These are phyloP conservation scores for Caenorhabditis angaria DNA, from an alignment of 2,888 invertebrate genomes.

Conservation along the genomic window DNA sequence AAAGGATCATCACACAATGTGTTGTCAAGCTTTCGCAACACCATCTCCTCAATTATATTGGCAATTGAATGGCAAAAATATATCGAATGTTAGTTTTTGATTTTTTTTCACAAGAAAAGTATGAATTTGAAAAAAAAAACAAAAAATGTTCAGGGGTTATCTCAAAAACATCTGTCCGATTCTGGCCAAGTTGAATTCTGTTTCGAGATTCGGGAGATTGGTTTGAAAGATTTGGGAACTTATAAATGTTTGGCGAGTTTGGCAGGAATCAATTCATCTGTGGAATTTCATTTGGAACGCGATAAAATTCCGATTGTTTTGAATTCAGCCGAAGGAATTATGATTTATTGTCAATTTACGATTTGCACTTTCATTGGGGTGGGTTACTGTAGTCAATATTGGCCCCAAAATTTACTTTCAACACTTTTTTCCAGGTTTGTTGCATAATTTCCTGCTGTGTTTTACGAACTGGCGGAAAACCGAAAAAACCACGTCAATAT, in stretches of 20 bases:
- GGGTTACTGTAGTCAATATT: neutral
- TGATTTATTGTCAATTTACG: conserved; percentile 49
- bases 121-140: too few species aligned
- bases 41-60: conserved; percentile 45
- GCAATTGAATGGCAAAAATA: conserved; percentile 46
- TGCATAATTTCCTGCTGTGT: conserved; percentile 42
- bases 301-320: conserved; percentile 50
- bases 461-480: conserved; percentile 20
- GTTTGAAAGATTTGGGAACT: conserved; percentile 37
- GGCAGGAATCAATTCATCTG: conserved; percentile 31
- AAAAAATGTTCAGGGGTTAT: conserved; percentile 45
- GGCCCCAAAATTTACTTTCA: neutral
- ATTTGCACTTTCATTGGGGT: conserved; percentile 49
- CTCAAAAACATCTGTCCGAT: conserved; percentile 43
- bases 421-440: conserved; percentile 15
- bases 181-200: conserved; percentile 48
- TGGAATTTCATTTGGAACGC: conserved; percentile 42
- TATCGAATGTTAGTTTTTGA: conserved; percentile 27
- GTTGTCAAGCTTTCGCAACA: conserved; percentile 45
- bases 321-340: conserved; percentile 44
- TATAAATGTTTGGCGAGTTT: conserved; percentile 45
- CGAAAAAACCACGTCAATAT: conserved; percentile 28
- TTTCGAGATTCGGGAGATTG: conserved; percentile 34
- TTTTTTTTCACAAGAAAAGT: neutral
- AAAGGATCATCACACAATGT: conserved; percentile 39